Base-by-base conservation (phyloP, 2,113 vertebrate genomes). In the Poicephalus gulielmi region DNA sequence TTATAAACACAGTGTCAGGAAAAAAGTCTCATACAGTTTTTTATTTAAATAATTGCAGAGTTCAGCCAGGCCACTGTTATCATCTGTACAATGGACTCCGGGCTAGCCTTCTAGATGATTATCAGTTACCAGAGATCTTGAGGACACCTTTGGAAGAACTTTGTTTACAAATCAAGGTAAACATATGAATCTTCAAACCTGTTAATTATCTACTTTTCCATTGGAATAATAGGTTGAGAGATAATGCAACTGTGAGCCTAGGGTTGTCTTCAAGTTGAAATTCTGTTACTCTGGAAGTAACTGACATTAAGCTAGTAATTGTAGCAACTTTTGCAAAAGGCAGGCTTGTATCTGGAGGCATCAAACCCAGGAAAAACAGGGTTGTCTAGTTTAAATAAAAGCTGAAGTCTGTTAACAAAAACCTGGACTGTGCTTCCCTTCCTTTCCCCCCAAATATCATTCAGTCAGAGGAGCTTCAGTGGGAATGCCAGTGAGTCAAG, bases 111-210 rank as follows among this genome's bases (percentile, higher is more conserved):
- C 97, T 99, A 44, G 99, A 99, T 78, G 98, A 98, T 93, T 99
- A 99, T 93, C 99, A 99, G 83, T 83, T 99, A 82, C 99, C 99
- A 35, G 99, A 99, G 98, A 99, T 99, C 94, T 97, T 99, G 95
- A 98, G 99, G 97, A 99, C 99, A 1, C 99, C 99, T 43, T 96
- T 99, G 97, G 99, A 99, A 96, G 99, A 99, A 28, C 99, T 99
- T 60, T 99, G 99, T 95, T 98, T 99, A 84, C 99, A 99, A 83
- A 99, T 99, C 92, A 99, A 99, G 99, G 99, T 99, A 95, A 96
- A 28, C 50, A 25, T 17, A 19, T 4, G 17, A n/a, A 20, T 31
- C 60, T 27, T 37, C n/a, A 49, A 20, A 35, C 9, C 0, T 1
- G 31, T 22, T 52, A 30, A 11, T n/a, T 39, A 13, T 2, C 17